Conservation (phyloP, 92 coral and sea anemone species). For the Epizoanthus ramosus region DNA sequence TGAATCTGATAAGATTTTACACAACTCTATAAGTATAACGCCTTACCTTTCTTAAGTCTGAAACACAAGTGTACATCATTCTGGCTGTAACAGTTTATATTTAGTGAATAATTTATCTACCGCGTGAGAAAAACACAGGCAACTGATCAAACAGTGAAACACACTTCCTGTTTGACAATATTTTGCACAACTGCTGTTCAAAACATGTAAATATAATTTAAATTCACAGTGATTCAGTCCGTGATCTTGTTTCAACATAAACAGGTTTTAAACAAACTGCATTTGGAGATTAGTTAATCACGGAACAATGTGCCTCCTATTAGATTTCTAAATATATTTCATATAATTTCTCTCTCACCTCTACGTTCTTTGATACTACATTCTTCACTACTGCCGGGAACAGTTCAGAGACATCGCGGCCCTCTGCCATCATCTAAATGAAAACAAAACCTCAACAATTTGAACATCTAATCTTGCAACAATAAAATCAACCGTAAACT, state of each 20-base stretch:
- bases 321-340: background rate
- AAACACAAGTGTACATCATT: no score
- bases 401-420: constrained; percentile 89
- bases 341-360: constrained; percentile 44
- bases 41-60: no score
- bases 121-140: constrained; percentile 4
- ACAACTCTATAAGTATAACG: no score
- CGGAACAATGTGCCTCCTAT: background rate
- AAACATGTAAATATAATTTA: background rate
- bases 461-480: background rate
- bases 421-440: constrained; percentile 86
- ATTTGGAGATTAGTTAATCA: background rate
- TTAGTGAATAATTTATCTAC: constrained; percentile 7
- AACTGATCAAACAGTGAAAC: background rate
- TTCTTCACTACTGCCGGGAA: constrained; percentile 97
- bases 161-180: constrained; percentile 8
- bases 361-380: constrained; percentile 96
- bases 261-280: background rate
- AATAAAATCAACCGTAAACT: constrained; percentile 12
- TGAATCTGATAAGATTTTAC: no score
- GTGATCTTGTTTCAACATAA: background rate
- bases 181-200: background rate
- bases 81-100: background rate
- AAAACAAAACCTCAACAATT: constrained; percentile 14
- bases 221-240: background rate